Conservation (phyloP, 2,888 invertebrate species). For the Volucella inflata region DNA sequence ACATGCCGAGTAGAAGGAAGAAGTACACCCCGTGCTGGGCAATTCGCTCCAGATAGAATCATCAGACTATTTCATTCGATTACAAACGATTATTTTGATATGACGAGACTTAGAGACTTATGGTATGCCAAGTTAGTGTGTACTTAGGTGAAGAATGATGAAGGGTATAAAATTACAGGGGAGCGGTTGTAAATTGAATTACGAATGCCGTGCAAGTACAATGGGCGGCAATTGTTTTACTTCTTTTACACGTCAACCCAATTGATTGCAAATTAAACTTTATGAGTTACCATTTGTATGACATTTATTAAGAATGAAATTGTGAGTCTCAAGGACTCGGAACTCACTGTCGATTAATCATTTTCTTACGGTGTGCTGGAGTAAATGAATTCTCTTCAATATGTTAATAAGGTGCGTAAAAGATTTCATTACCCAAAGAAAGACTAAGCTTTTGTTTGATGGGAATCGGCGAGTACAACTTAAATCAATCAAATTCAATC, state of each 20-base stretch:
- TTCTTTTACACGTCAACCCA: not conserved
- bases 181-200: constrained; percentile 29
- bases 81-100: constrained; percentile 50
- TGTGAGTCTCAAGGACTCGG: too few relatives aligned
- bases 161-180: constrained; percentile 13
- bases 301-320: too few relatives aligned
- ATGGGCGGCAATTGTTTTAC: not conserved
- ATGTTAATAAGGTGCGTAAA: too few relatives aligned
- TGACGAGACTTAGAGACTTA: constrained; percentile 37
- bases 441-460: too few relatives aligned
- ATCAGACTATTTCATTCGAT: constrained; percentile 67
- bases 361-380: too few relatives aligned
- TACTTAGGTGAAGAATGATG: constrained; percentile 18
- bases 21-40: constrained; percentile 49
- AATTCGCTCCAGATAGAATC: constrained; percentile 58
- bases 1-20: too few relatives aligned
- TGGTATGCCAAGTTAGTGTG: constrained; percentile 31
- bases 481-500: too few relatives aligned
- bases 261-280: constrained; percentile 7
- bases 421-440: too few relatives aligned
- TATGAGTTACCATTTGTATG: not conserved
- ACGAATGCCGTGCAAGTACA: constrained; percentile 6
- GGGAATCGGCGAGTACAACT: too few relatives aligned
- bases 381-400: too few relatives aligned
- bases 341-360: too few relatives aligned